Base-by-base conservation (phyloP, 2,797 vertebrate species). In the Scolopax rusticola region DNA sequence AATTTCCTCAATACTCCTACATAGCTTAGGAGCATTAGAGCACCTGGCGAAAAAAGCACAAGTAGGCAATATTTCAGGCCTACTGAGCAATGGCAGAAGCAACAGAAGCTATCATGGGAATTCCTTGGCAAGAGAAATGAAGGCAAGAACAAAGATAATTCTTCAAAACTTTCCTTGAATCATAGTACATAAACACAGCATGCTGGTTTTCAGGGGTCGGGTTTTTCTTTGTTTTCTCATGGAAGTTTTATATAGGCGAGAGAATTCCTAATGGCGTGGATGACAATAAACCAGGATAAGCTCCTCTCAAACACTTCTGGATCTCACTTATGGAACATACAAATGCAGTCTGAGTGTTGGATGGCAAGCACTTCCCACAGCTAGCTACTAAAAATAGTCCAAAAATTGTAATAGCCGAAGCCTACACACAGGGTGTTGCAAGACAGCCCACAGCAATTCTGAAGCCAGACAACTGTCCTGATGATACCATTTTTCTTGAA, bases 131-230 rank as follows among this genome's bases (percentile, higher is more conserved):
- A 21, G 2, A 59, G 16, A 90, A 80, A 80, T 47, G 3, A 76
- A 87, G 9, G 27, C 21, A 91, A 64, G 17, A 71, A 38, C 2
- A 40, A 67, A 63, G 7, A 23, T 19, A 30, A 27, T 65, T 70
- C 53, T 48, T 74, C 70, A 65, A 36, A 48, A 67, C 23, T n/a
- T 36, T 50, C 43, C 40, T 90, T 70, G 51, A 84, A 84, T 6
- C 47, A 63, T 1, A 77, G 15, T 19, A 69, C 15, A 43, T 47
- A 60, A 33, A 70, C 3, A 51, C 7, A 33, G 53, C 0, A 0
- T 33, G 15, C 6, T 33, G 18, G 0, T 1, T 32, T 87, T 79
- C 1, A 12, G 16, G 30, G 16, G 3, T 32, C 36, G 4, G 23
- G 10, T 1, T 9, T 41, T 14, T 33, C 56, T 13, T 16, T 11